Evolutionary conservation across 2,797 vertebrate genomes (phyloP), one percentile per base, ranked within the genome.

Genomic region (Anguilla obscura): DNA sequence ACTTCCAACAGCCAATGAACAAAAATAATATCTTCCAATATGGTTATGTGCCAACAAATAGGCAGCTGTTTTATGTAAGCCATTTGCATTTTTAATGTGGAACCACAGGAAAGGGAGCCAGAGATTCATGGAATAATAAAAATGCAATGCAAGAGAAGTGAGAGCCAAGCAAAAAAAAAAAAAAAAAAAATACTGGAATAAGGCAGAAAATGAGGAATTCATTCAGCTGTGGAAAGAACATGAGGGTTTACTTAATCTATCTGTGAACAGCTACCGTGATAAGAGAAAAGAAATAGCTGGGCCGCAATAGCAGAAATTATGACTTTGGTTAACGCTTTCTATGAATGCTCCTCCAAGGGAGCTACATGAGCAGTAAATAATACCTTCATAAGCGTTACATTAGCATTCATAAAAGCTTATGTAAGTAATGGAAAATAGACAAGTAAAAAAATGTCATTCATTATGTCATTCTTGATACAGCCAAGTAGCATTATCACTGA

Each of bases 211-310:
- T 76, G 16, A 76, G 74, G 36, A 76, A 76, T 76, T 40, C 33
- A 40, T 76, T 76, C 30, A 33, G 74, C 74, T 76, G 74, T 76
- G 74, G 74, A 36, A 76, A 76, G 27, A 40, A 36, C 74, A 76
- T 21, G 74, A 40, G 74, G 36, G 33, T 40, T 76, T 76, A 18
- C 74, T 76, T 76, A 14, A 76, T 76, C 74, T 4, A 76, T 40
- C 74, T 33, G 33, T 5, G 33, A 76, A 40, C 14, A 76, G 74
- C 74, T 6, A 36, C 30, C 16, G 3, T 12, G 30, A 33, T 40
- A 36, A 76, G 14, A 18, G 33, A 33, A 71, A 27, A 71, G 66
- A 71, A 71, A 66, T 27, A 66, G 27, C 74, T 36, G 66, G 66
- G 66, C n/a, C 9, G 9, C 66, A 1, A 71, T 30, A 71, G 24